Evolutionary conservation across 1,140 invertebrate species (phyloP).

Genomic region (Drosophila funebris): DNA sequence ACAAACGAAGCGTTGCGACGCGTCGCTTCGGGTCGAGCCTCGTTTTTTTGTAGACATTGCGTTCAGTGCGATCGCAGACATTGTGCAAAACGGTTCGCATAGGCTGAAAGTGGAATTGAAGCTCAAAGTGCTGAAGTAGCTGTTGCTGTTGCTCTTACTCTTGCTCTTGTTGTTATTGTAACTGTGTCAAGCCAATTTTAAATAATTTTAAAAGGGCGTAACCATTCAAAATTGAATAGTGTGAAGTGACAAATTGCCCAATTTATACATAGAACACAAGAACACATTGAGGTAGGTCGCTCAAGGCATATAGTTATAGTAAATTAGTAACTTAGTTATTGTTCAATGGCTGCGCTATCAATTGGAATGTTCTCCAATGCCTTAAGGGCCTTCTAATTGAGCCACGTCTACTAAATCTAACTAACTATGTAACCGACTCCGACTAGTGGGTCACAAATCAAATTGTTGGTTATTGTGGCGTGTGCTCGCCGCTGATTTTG

Average conservation of each 20-base stretch:
- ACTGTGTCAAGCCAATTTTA: constrained; percentile 43
- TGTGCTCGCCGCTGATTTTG: constrained; percentile 40
- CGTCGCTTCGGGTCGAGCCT: constrained; percentile 11
- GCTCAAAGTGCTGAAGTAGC: constrained; percentile 15
- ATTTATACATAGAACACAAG: constrained; percentile 1
- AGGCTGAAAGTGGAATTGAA: constrained; percentile 21
- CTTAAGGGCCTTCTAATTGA: constrained; percentile 8
- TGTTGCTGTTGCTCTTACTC: neutral
- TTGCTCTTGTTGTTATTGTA: constrained; percentile 1
- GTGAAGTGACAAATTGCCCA: neutral
- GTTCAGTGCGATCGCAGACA: constrained; percentile 72
- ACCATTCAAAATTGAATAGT: neutral
- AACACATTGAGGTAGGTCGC: constrained; percentile 41
- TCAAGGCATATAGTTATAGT: neutral
- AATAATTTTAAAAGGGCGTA: constrained; percentile 28
- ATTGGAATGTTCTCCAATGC: neutral
- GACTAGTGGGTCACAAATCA: constrained; percentile 12
- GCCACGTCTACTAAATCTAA: constrained; percentile 20
- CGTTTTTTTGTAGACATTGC: constrained; percentile 15
- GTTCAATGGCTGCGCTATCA: constrained; percentile 16
- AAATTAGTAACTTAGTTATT: neutral
- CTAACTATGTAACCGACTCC: neutral
- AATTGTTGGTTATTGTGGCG: constrained; percentile 33
- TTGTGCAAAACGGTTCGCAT: constrained; percentile 66
- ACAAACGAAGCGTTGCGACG: constrained; percentile 6